phyloP scores from a whole-genome alignment of 2,113 vertebrate genomes.

The Sander vitreus region DNA sequence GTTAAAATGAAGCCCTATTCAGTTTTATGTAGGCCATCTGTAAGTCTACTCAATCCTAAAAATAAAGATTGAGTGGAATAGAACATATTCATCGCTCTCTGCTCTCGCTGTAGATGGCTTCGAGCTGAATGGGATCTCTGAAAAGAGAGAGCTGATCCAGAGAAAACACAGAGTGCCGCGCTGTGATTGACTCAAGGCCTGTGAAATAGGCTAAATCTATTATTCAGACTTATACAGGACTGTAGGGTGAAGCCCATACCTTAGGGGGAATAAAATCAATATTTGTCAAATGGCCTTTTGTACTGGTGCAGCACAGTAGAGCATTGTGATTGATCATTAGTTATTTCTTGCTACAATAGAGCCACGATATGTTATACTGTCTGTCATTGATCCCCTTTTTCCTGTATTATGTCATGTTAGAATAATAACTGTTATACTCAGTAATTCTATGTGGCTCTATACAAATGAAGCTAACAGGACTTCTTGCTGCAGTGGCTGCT shows the following conservation, averaged over 20 bases:
- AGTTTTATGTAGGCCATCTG: slow-evolving; percentile 82
- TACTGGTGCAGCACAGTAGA: background rate
- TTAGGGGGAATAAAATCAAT: slow-evolving; percentile 29
- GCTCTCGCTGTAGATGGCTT: slow-evolving; percentile 58
- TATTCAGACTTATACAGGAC: slow-evolving; percentile 57
- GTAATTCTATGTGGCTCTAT: slow-evolving; percentile 1
- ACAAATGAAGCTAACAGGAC: background rate
- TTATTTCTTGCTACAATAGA: slow-evolving; percentile 4
- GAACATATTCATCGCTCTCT: slow-evolving; percentile 70
- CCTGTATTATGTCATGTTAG: slow-evolving; percentile 5
- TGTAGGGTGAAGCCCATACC: slow-evolving; percentile 5
- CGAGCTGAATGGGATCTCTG: slow-evolving; percentile 72
- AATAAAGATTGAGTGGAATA: slow-evolving; percentile 75
- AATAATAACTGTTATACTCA: slow-evolving; percentile 12
- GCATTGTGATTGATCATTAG: slow-evolving; percentile 22
- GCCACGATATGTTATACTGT: background rate
- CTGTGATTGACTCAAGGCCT: slow-evolving; percentile 61
- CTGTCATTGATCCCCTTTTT: slow-evolving; percentile 2
- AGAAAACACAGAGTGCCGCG: slow-evolving; percentile 55
- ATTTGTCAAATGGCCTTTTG: slow-evolving; percentile 38
- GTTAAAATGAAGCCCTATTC: slow-evolving; percentile 79
- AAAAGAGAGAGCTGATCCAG: slow-evolving; percentile 60
- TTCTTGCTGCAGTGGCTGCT: background rate
- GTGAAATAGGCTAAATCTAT: slow-evolving; percentile 58
- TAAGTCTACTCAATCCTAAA: slow-evolving; percentile 80